Conservation (phyloP, 2,888 invertebrate genomes). For the Clitarchus hookeri region DNA sequence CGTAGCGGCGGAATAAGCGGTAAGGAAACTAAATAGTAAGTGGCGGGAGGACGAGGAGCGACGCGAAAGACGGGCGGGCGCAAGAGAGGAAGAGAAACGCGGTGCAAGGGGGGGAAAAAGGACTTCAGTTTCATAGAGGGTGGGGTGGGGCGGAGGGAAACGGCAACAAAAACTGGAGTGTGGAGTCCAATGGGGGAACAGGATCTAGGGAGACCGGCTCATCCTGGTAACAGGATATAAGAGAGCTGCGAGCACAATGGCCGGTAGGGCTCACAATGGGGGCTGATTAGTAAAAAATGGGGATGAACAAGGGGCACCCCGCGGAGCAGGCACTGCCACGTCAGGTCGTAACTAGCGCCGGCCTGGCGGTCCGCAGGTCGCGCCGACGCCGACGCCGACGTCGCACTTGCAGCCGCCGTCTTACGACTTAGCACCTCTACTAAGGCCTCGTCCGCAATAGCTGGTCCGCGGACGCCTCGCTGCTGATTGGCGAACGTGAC, state of each 20-base stretch:
- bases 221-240: not conserved
- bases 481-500: no score
- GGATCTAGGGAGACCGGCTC: constrained; percentile 11
- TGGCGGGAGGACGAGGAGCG: not conserved
- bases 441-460: no score
- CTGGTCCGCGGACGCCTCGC: no score
- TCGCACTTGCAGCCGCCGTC: no score
- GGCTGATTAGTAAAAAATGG: constrained; percentile 8
- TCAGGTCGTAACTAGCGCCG: not conserved
- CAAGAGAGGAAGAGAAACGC: not conserved
- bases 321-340: not conserved
- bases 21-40: constrained; percentile 21
- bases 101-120: not conserved
- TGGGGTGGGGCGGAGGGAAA: not conserved
- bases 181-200: constrained; percentile 19
- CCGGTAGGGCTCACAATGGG: constrained; percentile 10
- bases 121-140: no score
- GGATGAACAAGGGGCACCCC: not conserved
- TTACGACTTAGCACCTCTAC: no score
- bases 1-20: not conserved
- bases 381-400: no score
- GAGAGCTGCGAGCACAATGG: not conserved
- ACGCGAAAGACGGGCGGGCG: not conserved
- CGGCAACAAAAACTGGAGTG: constrained; percentile 23
- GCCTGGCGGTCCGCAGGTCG: not conserved